These are phyloP conservation scores for Ligdia adustata DNA, from an alignment of 2,888 invertebrate genomes.

Conservation along the genomic window DNA sequence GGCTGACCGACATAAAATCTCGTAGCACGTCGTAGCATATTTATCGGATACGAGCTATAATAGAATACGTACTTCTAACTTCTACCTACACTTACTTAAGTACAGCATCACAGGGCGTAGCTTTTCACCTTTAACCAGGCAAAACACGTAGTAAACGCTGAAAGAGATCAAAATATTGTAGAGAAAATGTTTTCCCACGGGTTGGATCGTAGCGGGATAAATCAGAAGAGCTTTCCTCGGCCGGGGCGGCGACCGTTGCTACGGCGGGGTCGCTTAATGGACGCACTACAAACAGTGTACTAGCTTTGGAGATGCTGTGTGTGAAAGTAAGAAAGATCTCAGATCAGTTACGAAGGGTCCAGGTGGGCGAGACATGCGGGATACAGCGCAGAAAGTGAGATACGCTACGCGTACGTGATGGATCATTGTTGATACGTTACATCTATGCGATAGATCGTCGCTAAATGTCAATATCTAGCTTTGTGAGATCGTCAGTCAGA, in stretches of 20 bases:
- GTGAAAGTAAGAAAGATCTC: background rate
- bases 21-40: constrained; percentile 16
- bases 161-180: constrained; percentile 33
- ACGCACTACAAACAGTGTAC: background rate
- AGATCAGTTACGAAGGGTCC: background rate
- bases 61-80: background rate
- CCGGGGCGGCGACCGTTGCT: constrained; percentile 69
- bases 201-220: constrained; percentile 46
- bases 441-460: too few relatives aligned
- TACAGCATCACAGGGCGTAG: constrained; percentile 14
- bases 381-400: too few relatives aligned
- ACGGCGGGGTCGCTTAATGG: constrained; percentile 66
- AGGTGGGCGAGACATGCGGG: background rate
- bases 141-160: constrained; percentile 27
- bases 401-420: too few relatives aligned
- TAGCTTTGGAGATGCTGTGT: background rate
- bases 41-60: constrained; percentile 1
- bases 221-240: constrained; percentile 57
- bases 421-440: too few relatives aligned
- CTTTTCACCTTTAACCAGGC: constrained; percentile 23
- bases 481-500: too few relatives aligned
- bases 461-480: too few relatives aligned
- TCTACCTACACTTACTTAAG: background rate
- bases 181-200: constrained; percentile 39
- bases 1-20: constrained; percentile 11